Evolutionary conservation across 2,888 invertebrate species (phyloP), one percentile per base, ranked within the genome.

Genomic region (Helleia helle): DNA sequence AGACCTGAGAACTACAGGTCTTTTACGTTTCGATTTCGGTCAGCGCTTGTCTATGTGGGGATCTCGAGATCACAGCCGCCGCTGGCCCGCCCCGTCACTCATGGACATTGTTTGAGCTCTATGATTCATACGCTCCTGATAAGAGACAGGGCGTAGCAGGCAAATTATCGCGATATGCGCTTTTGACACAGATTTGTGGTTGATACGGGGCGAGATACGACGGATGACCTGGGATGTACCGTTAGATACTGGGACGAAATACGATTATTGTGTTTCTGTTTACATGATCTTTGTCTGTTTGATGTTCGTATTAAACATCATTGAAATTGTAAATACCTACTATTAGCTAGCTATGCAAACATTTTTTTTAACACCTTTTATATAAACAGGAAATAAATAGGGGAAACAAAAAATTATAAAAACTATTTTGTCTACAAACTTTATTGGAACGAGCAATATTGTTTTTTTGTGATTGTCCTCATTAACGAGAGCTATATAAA

Each of bases 71-170:
- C 75, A 63, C 58, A 77, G 67, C 56, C 58, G 66, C 77, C 76
- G 76, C 62, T 58, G 56, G 62, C 72, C 70, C 72, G 64, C 70
- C 72, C 71, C 66, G 74, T 76, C 79, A 73, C 65, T 79, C 75
- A 68, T 57, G 61, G 59, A 55, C 56, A 83, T 80, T 80, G 79
- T 79, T 70, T 67, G 65, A 63, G 56, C 60, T 62, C 52, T 68
- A 71, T 80, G 77, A 80, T 71, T 79, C 80, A 81, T 77, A 68
- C 68, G 64, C 70, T 72, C 60, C 56, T 66, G 79, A 79, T 79
- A 76, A 77, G 73, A 75, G 68, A 64, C 66, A 74, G 77, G 73
- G 66, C 80, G 73, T 67, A 74, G 70, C 75, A 62, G 60, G 61
- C 65, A 62, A 71, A 71, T 72, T 71, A 69, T 71, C 64, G 62